Evolutionary conservation across 2,797 vertebrate genomes (phyloP).

Genomic region (Vespertilio murinus): DNA sequence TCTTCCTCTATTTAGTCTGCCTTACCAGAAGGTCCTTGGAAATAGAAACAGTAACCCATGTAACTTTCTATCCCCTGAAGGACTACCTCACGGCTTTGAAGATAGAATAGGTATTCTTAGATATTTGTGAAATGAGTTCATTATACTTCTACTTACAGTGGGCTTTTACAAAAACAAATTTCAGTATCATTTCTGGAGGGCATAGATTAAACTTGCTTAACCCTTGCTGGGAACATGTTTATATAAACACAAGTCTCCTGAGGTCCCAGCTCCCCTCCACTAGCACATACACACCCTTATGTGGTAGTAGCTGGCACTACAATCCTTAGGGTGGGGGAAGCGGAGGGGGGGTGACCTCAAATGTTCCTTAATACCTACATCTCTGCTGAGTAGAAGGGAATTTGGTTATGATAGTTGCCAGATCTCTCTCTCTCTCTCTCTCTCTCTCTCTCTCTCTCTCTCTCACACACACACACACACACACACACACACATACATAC

Average conservation of each 20-base stretch:
- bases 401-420: not conserved
- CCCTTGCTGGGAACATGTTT: not conserved
- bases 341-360: not conserved
- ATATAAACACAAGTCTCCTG: not conserved
- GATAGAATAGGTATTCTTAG: not conserved
- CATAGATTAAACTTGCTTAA: not conserved
- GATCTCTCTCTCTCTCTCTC: not conserved
- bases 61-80: not conserved
- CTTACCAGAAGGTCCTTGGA: not conserved
- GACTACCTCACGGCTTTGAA: not conserved
- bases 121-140: not conserved
- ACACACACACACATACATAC: too few relatives aligned
- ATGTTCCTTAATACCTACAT: not conserved
- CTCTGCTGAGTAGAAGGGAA: not conserved
- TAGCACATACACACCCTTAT: not conserved
- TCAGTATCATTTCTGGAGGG: not conserved
- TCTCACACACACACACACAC: too few relatives aligned
- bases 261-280: too few relatives aligned
- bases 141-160: not conserved
- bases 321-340: not conserved
- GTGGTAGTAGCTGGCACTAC: too few relatives aligned
- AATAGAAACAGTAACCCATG: not conserved
- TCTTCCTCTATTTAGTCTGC: not conserved
- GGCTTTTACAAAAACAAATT: not conserved
- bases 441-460: too few relatives aligned